Evolutionary conservation across 1,140 invertebrate genomes (phyloP), one percentile per base, ranked within the genome.

Genomic region (Microplitis demolitor): DNA sequence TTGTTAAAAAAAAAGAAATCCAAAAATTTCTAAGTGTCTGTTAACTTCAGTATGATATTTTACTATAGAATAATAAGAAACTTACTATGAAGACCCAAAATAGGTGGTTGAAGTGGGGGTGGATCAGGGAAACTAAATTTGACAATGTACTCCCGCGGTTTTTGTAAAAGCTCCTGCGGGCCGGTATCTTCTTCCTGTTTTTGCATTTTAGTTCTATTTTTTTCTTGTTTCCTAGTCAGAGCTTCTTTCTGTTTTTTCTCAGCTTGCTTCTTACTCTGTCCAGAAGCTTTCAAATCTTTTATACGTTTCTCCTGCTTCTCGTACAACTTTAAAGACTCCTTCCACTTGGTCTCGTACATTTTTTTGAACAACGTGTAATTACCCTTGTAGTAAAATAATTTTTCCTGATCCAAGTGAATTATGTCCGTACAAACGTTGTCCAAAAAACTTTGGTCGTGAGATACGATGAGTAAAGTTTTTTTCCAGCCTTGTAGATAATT

Each of bases 291-390:
- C 84, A 99, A 80, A 71, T 98, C 97, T 78, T 96, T 97, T 0
- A 99, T 83, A 60, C 92, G 89, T 85, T 98, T 99, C 83, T 99
- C 97, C 84, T 99, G 98, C 82, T 99, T 98, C 83, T 99, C 98
- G 85, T 96, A 99, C 75, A 98, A 97, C 84, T 99, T 99, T n/a
- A 95, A 88, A 89, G 95, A 93, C 86, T 99, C 97, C 80, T 96
- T 96, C 8, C 94, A 89, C 83, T 99, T 99, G 83, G 99, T 98
- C 0, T 93, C 92, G 83, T 95, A 94, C 98, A 99, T 99, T 87
- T 99, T 99, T 87, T 99, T 99, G 84, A 99, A 99, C 92, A 96
- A 96, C 34, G 93, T 96, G 83, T 98, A 99, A 87, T 99, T 99
- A 76, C 98, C 98, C 86, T 97, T 96, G 83, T 99, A 99, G 84